Percentiles rank a stretch among this genome's conserved stretches.
Conservation (phyloP, 2,113 vertebrate genomes). For the Plecotus auritus region DNA sequence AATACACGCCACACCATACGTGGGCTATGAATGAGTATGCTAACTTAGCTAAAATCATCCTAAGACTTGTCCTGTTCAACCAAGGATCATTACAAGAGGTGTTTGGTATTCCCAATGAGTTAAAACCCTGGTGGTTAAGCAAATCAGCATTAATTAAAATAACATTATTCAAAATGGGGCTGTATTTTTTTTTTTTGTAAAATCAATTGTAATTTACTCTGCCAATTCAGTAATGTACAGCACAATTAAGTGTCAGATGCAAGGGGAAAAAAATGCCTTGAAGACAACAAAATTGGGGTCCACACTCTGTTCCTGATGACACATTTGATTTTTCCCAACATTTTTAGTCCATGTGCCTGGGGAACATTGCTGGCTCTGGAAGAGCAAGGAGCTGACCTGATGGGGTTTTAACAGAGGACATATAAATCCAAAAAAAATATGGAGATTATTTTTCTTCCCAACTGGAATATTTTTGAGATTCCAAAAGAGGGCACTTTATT, state of each 20-base stretch:
- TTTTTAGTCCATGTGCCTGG: fast-evolving
- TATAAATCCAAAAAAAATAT: neutral
- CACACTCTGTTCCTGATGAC: too few species aligned
- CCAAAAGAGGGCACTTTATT: neutral
- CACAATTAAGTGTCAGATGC: neutral
- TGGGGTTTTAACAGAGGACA: neutral
- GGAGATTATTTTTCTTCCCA: neutral
- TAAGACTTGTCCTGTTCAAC: neutral
- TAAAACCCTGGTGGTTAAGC: neutral
- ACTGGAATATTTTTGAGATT: neutral
- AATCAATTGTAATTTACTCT: neutral
- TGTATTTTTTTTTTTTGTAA: neutral
- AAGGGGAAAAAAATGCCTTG: neutral
- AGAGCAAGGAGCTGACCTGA: neutral
- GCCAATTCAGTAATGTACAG: neutral
- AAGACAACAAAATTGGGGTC: neutral
- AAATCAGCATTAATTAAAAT: neutral
- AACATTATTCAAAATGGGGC: neutral
- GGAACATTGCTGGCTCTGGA: neutral
- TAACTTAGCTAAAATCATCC: neutral
- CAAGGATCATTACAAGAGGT: neutral
- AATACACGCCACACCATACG: fast-evolving
- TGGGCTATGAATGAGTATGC: too few species aligned
- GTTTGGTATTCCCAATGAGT: neutral
- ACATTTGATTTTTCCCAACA: neutral